Evolutionary conservation across 2,888 invertebrate genomes (phyloP).

Genomic region (Tricholauxania praeusta): DNA sequence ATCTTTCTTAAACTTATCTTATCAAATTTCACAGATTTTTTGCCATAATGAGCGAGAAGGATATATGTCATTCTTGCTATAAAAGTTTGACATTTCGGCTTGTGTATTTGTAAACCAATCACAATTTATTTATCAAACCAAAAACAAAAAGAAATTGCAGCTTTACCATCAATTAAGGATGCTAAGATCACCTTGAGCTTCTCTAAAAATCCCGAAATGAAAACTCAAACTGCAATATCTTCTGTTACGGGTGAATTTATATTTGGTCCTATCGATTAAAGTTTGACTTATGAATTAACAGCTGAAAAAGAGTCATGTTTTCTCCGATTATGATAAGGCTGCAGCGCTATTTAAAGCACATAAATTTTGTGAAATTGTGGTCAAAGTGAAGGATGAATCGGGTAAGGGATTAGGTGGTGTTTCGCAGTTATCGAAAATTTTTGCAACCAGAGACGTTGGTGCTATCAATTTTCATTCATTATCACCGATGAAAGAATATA

Average conservation of each 20-base stretch:
- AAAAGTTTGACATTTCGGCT: no score
- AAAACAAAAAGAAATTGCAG: no score
- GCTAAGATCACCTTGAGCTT: conserved; percentile 72
- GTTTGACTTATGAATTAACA: conserved; percentile 76
- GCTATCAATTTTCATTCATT: no score
- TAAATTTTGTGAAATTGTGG: conserved; percentile 89
- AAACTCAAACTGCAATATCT: no score
- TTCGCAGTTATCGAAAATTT: conserved; percentile 89
- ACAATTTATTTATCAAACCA: no score
- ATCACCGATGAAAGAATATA: no score
- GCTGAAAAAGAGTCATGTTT: conserved; percentile 90
- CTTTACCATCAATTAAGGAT: conserved; percentile 75
- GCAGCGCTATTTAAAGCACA: conserved; percentile 82
- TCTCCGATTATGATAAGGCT: conserved; percentile 76
- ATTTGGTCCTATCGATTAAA: conserved; percentile 86
- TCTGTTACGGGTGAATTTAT: conserved; percentile 82
- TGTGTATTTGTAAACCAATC: no score
- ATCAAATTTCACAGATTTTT: no score
- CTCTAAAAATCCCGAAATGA: conserved; percentile 61
- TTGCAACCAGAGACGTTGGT: conserved; percentile 81
- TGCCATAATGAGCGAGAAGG: no score
- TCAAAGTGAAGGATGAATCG: conserved; percentile 79
- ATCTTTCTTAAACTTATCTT: no score
- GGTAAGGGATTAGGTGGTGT: conserved; percentile 80
- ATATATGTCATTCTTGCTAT: no score